phyloP scores from a whole-genome alignment of 1,140 invertebrate genomes.

The Pentalonia nigronervosa region DNA sequence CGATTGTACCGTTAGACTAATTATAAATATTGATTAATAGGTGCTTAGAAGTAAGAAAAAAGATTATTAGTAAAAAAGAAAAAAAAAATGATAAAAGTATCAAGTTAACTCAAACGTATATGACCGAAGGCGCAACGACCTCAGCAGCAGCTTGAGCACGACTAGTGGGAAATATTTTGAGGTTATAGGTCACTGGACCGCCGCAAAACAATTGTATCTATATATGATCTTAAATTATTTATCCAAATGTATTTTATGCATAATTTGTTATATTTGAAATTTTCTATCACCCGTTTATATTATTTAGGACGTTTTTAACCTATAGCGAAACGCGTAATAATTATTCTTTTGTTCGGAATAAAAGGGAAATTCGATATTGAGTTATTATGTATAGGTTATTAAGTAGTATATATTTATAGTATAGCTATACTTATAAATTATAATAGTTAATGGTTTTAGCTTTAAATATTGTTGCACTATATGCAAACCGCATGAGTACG shows the following conservation, averaged over 20 bases:
- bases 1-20: background rate
- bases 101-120: constrained; percentile 1
- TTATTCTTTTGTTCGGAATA: background rate
- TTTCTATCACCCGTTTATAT: background rate
- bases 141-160: constrained; percentile 22
- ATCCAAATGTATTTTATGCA: background rate
- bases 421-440: background rate
- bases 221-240: constrained; percentile 5
- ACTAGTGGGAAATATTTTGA: constrained; percentile 25
- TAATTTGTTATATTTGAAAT: background rate
- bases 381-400: background rate
- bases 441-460: background rate
- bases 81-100: background rate
- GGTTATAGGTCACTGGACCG: constrained; percentile 55
- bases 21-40: background rate
- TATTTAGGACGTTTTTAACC: background rate
- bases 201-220: constrained; percentile 11
- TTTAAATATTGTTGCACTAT: background rate
- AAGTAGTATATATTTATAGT: too few relatives aligned
- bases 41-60: background rate
- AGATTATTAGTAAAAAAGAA: background rate
- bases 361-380: background rate
- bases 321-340: background rate
- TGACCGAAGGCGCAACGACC: constrained; percentile 37
- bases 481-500: background rate